These are phyloP conservation scores for Tuta absoluta DNA, from an alignment of 2,888 invertebrate genomes.

Conservation along the genomic window DNA sequence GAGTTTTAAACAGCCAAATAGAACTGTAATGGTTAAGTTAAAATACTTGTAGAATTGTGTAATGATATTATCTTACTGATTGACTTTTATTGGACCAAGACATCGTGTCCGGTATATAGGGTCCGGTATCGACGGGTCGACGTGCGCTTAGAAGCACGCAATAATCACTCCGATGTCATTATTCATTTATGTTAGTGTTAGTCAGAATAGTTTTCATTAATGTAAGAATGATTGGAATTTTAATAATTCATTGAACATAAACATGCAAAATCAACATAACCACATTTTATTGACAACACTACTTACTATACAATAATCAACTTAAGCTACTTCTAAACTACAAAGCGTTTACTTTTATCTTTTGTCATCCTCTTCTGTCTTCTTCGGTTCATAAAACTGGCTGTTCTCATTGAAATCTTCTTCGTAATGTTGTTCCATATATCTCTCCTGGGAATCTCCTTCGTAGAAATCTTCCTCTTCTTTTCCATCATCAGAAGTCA, in stretches of 20 bases:
- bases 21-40: too few relatives aligned
- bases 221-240: not conserved
- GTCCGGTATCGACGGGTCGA: too few relatives aligned
- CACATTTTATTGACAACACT: conserved; percentile 24
- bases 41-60: too few relatives aligned
- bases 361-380: conserved; percentile 17
- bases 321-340: not conserved
- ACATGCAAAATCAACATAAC: conserved; percentile 17
- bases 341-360: conserved; percentile 12
- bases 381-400: not conserved
- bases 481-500: conserved; percentile 35
- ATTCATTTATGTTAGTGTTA: too few relatives aligned
- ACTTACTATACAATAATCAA: conserved; percentile 14
- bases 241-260: not conserved
- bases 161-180: too few relatives aligned
- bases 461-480: conserved; percentile 39
- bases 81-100: too few relatives aligned
- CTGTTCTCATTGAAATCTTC: conserved; percentile 37
- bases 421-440: conserved; percentile 35
- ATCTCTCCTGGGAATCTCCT: conserved; percentile 40
- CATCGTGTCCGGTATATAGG: too few relatives aligned
- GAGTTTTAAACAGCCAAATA: too few relatives aligned
- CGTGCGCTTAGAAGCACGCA: too few relatives aligned
- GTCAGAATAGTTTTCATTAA: too few relatives aligned
- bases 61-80: too few relatives aligned